Percentiles rank a stretch among this genome's conserved stretches.
Evolutionary conservation across 2,888 invertebrate genomes (phyloP).

Genomic region (Cotesia congregata): DNA sequence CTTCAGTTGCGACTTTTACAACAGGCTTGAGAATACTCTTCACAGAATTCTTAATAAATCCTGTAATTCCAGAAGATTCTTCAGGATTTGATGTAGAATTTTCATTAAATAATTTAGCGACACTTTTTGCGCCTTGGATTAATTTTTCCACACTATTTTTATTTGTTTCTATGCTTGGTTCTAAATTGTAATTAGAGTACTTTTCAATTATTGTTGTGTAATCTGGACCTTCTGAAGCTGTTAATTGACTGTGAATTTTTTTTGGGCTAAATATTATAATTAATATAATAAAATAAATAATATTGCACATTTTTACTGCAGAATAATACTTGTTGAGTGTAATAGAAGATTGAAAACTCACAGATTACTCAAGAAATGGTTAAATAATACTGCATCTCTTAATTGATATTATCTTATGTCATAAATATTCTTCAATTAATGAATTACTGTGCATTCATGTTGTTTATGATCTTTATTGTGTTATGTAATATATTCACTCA

Average conservation of each 20-base stretch:
- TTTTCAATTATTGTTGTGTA: not conserved
- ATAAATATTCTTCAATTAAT: no score
- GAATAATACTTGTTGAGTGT: no score
- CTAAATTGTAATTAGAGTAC: not conserved
- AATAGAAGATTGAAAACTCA: no score
- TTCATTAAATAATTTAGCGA: not conserved
- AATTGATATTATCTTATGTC: no score
- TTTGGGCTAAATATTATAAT: not conserved
- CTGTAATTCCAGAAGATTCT: not conserved
- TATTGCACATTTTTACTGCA: not conserved
- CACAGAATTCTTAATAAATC: not conserved
- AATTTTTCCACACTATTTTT: not conserved
- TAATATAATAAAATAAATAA: not conserved
- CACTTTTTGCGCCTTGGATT: not conserved
- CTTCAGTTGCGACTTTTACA: not conserved
- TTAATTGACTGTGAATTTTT: not conserved
- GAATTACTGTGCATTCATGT: no score
- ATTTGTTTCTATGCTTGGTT: not conserved
- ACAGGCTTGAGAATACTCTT: not conserved
- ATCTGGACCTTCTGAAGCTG: not conserved
- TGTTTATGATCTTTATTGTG: no score
- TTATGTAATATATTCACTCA: no score
- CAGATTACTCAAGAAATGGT: no score
- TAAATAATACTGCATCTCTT: no score
- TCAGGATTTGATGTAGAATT: not conserved